Conservation (phyloP, 2,113 vertebrate species). For the Panthera leo region DNA sequence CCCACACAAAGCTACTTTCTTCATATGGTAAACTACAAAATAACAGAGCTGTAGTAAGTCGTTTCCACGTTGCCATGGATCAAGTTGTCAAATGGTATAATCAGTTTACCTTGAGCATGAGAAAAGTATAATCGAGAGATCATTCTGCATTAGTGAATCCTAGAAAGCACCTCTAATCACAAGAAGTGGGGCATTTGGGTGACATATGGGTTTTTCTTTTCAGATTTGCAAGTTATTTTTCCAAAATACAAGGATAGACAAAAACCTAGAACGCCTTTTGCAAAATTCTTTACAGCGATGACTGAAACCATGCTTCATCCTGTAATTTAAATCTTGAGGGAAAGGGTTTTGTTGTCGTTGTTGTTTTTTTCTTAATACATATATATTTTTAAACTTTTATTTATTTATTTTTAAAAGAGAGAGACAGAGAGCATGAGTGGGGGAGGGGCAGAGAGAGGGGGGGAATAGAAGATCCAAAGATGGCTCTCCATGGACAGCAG, state of each 20-base stretch:
- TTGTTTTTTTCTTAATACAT: not conserved
- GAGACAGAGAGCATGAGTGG: too few species aligned
- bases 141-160: not conserved
- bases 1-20: not conserved
- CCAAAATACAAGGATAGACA: not conserved
- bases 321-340: conserved; percentile 20
- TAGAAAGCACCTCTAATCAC: not conserved
- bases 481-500: too few species aligned
- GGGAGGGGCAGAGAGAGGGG: too few species aligned
- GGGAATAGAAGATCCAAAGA: too few species aligned
- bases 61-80: not conserved
- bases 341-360: not conserved
- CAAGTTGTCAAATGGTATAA: not conserved
- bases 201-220: not conserved
- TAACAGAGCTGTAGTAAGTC: not conserved
- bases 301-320: not conserved
- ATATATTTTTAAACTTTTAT: too few species aligned
- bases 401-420: too few species aligned
- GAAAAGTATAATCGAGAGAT: not conserved
- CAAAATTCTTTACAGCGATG: not conserved
- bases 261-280: not conserved
- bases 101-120: not conserved
- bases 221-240: not conserved
- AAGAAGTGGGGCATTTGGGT: not conserved
- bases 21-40: not conserved